phyloP scores from a whole-genome alignment of 2,797 vertebrate genomes.

The Tiaroga cobitis region DNA sequence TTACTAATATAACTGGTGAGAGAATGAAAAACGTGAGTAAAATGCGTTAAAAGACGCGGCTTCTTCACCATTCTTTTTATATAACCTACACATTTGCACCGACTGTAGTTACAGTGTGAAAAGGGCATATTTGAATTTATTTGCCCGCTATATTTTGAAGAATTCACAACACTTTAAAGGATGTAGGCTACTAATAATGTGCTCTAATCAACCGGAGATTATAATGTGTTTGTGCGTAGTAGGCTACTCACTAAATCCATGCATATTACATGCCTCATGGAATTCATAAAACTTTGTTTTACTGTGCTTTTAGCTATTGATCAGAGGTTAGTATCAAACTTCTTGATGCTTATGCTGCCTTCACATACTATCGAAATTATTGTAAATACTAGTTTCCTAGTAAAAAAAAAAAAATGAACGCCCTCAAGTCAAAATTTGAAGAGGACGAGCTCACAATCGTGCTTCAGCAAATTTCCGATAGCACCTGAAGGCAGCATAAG shows the following conservation, averaged over 20 bases:
- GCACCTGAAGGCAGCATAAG: too few species aligned
- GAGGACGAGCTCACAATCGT: too few species aligned
- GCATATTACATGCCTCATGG: neutral
- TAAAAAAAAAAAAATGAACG: too few species aligned
- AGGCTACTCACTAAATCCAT: conserved; percentile 6
- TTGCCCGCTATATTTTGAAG: neutral
- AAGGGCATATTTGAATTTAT: neutral
- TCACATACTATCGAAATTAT: too few species aligned
- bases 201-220: conserved; percentile 37
- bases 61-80: neutral
- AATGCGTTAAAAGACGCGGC: neutral
- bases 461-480: too few species aligned
- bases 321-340: neutral
- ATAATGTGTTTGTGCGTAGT: conserved; percentile 10
- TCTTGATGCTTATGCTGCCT: neutral
- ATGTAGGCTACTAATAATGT: conserved; percentile 5
- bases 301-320: neutral
- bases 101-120: neutral
- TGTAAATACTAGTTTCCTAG: too few species aligned
- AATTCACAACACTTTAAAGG: neutral
- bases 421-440: too few species aligned
- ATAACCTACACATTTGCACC: neutral
- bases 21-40: neutral
- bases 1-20: neutral
- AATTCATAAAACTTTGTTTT: neutral